Evolutionary conservation across 1,140 invertebrate genomes (phyloP).

Genomic region (Aricia agestis): DNA sequence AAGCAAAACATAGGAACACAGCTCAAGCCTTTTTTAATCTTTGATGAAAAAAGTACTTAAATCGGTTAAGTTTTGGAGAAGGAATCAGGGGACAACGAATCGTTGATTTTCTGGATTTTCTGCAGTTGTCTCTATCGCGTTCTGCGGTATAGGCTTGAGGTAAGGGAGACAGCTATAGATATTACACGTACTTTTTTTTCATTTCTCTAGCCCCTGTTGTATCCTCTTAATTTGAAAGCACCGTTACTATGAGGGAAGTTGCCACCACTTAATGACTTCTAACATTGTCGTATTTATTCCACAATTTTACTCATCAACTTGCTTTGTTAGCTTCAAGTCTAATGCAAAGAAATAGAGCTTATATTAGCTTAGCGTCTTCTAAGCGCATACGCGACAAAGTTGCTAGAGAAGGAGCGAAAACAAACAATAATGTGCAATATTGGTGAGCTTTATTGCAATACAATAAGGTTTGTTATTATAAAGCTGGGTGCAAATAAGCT

Average conservation of each 20-base stretch:
- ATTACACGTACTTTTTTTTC: too few relatives aligned
- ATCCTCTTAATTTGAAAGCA: constrained; percentile 44
- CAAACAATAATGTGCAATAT: constrained; percentile 15
- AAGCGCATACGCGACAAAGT: background rate
- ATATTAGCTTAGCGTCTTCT: constrained; percentile 18
- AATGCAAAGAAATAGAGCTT: constrained; percentile 11
- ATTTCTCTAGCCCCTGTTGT: too few relatives aligned
- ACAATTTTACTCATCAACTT: constrained; percentile 21
- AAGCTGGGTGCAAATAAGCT: background rate
- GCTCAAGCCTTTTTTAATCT: too few relatives aligned
- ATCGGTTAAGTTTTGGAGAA: too few relatives aligned
- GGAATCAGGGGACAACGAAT: too few relatives aligned
- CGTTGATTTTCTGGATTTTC: too few relatives aligned
- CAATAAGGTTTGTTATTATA: constrained; percentile 21
- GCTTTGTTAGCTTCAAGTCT: background rate
- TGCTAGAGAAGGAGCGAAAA: constrained; percentile 2
- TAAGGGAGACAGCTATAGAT: too few relatives aligned
- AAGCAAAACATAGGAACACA: too few relatives aligned
- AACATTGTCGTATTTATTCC: constrained; percentile 41
- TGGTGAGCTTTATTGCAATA: background rate
- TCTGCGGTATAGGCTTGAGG: too few relatives aligned
- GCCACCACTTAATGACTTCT: constrained; percentile 36
- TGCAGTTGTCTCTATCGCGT: too few relatives aligned
- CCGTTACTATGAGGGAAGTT: constrained; percentile 41
- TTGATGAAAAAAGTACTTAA: too few relatives aligned